phyloP scores from a whole-genome alignment of 2,797 vertebrate species.

The Tachyglossus aculeatus region DNA sequence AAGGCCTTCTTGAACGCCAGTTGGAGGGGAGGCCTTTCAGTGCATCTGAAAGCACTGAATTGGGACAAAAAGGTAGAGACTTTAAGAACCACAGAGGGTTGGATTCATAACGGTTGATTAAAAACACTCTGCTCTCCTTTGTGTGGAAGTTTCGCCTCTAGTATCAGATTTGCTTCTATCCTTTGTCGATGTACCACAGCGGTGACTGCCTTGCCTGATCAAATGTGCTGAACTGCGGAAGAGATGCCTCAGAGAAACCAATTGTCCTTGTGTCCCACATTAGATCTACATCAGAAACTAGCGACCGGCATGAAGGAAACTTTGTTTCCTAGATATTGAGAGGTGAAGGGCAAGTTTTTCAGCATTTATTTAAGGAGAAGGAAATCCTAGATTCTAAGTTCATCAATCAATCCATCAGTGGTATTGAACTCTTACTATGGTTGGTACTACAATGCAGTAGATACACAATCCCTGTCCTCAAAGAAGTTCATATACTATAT shows the following conservation, averaged over 20 bases:
- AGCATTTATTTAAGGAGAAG: background rate
- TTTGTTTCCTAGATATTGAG: constrained; percentile 3
- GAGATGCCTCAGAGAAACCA: constrained; percentile 4
- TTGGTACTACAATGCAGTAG: too few relatives aligned
- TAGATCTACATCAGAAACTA: background rate
- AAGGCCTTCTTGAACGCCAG: constrained; percentile 16
- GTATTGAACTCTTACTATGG: too few relatives aligned
- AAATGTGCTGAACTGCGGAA: constrained; percentile 9
- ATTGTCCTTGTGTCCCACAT: background rate
- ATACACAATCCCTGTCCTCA: too few relatives aligned
- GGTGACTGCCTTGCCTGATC: background rate
- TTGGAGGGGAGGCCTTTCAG: constrained; percentile 27
- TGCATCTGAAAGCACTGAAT: constrained; percentile 16
- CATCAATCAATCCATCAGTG: too few relatives aligned
- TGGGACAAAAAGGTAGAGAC: constrained; percentile 22
- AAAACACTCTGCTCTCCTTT: constrained; percentile 11
- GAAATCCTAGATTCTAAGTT: too few relatives aligned
- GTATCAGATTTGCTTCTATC: constrained; percentile 15
- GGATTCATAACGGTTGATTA: background rate
- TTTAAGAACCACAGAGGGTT: background rate
- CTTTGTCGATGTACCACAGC: constrained; percentile 1
- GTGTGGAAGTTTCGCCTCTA: constrained; percentile 20
- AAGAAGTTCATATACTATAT: too few relatives aligned
- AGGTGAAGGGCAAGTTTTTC: background rate
- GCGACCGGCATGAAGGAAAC: constrained; percentile 17